Conservation (phyloP, 2,888 invertebrate species). For the Rosalia funebris region DNA sequence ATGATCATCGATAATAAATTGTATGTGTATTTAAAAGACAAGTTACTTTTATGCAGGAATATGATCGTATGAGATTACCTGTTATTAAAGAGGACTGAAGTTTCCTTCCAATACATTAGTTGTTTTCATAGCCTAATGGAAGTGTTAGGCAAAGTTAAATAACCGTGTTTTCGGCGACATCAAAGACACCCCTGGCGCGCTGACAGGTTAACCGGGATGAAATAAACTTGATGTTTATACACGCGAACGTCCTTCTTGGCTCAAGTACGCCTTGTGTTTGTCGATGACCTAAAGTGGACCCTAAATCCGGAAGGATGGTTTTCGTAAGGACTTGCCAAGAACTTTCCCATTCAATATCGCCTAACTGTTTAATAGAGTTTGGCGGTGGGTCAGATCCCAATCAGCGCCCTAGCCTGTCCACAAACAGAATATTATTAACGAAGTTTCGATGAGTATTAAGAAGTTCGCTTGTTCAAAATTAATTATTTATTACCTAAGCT, state of each 20-base stretch:
- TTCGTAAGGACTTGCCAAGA: slow-evolving; percentile 5
- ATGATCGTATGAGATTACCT: too few species aligned
- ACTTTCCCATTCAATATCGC: slow-evolving; percentile 28
- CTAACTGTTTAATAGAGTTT: slow-evolving; percentile 42
- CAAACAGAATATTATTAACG: slow-evolving; percentile 24
- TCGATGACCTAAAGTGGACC: not conserved
- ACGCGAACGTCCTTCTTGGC: not conserved
- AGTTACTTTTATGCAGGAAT: too few species aligned
- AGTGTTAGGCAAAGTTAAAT: too few species aligned
- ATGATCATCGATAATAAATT: too few species aligned
- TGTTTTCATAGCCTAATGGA: too few species aligned
- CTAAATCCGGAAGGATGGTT: not conserved
- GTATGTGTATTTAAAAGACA: too few species aligned
- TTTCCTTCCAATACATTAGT: too few species aligned
- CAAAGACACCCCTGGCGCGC: not conserved
- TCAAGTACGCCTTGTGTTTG: slow-evolving; percentile 11
- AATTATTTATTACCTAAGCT: too few species aligned
- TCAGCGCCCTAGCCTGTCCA: slow-evolving; percentile 28
- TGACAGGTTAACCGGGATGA: slow-evolving; percentile 5
- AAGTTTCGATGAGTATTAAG: slow-evolving; percentile 23
- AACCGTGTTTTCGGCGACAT: not conserved
- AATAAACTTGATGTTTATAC: slow-evolving; percentile 12
- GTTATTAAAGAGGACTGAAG: too few species aligned
- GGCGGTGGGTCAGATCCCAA: slow-evolving; percentile 41
- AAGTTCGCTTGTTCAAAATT: too few species aligned